Percentiles rank a stretch among this genome's conserved stretches.
Evolutionary conservation across 2,797 vertebrate genomes (phyloP).

Genomic region (Aselliscus stoliczkanus): DNA sequence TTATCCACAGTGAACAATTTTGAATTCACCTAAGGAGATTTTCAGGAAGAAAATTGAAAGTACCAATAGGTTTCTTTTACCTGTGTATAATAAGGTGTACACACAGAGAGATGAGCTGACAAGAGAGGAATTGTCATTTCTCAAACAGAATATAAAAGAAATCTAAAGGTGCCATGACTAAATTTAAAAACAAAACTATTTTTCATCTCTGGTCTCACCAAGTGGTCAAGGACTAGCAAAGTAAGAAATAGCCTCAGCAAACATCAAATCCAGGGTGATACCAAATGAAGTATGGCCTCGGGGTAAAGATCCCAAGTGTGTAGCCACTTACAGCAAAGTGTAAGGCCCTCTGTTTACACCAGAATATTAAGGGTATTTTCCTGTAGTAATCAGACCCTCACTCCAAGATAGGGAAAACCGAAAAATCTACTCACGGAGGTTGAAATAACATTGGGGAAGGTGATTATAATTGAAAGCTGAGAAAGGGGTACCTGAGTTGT

Average conservation of each 20-base stretch:
- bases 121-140: neutral
- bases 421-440: neutral
- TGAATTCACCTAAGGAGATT: neutral
- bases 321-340: neutral
- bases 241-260: neutral
- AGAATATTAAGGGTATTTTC: neutral
- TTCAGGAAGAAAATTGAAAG: neutral
- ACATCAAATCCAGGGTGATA: neutral
- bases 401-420: neutral
- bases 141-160: neutral
- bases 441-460: neutral
- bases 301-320: neutral
- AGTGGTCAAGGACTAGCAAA: neutral
- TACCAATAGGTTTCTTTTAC: neutral
- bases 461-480: neutral
- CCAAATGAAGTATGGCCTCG: neutral
- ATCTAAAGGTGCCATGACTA: neutral
- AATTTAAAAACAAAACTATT: neutral
- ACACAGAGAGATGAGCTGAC: neutral
- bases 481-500: neutral
- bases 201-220: neutral
- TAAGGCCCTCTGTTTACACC: neutral
- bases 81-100: neutral
- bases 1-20: neutral
- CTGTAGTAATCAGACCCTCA: neutral